Evolutionary conservation across 1,140 invertebrate genomes (phyloP).

Genomic region (Aphelenchoides avenae): DNA sequence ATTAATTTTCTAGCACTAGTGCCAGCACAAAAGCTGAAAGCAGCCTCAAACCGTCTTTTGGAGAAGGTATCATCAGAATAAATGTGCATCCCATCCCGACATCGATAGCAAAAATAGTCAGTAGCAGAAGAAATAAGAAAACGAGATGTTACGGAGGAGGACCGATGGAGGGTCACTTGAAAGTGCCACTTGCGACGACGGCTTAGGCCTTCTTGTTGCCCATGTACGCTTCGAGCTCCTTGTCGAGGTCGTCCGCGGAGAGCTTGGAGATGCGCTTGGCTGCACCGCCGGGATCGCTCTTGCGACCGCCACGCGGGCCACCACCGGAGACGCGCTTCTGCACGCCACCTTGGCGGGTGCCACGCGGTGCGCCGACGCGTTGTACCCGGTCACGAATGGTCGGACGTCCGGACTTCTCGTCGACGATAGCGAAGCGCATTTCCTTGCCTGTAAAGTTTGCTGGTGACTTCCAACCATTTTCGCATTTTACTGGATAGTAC

Average conservation of each 20-base stretch:
- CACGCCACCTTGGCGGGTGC: not conserved
- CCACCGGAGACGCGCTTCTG: conserved; percentile 4
- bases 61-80: too few species aligned
- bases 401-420: conserved; percentile 3
- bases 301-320: conserved; percentile 2
- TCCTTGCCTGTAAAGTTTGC: conserved; percentile 28
- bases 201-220: too few species aligned
- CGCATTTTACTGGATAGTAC: not conserved
- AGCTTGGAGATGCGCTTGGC: conserved; percentile 8
- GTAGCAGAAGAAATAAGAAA: too few species aligned
- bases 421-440: conserved; percentile 26
- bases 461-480: not conserved
- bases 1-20: too few species aligned
- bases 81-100: too few species aligned
- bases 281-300: not conserved
- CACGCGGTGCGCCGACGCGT: conserved; percentile 18
- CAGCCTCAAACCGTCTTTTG: too few species aligned
- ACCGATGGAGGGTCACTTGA: too few species aligned
- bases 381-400: conserved; percentile 26
- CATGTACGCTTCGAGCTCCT: conserved; percentile 32
- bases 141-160: too few species aligned
- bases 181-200: too few species aligned
- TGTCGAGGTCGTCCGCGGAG: conserved; percentile 31
- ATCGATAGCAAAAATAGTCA: too few species aligned
- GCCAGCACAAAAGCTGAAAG: too few species aligned